These are phyloP conservation scores for Tachysurus fulvidraco DNA, from an alignment of 2,113 vertebrate species.

Conservation along the genomic window DNA sequence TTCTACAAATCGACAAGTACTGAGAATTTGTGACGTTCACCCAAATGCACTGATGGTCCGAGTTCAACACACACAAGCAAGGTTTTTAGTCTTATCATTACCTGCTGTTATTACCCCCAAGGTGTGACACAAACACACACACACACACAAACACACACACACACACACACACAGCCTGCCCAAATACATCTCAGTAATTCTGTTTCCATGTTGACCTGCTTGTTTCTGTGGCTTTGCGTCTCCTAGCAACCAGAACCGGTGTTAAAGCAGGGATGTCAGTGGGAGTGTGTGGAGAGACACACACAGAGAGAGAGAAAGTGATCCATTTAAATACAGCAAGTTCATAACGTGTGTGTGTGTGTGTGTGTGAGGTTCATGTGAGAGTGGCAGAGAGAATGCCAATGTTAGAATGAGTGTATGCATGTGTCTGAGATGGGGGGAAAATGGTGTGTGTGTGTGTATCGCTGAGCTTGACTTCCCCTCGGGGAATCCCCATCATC, in stretches of 20 bases:
- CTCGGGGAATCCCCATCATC: slow-evolving; percentile 11
- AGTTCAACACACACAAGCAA: slow-evolving; percentile 17
- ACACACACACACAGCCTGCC: slow-evolving; percentile 49
- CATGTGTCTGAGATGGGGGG: slow-evolving; percentile 15
- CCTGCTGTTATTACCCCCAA: slow-evolving; percentile 16
- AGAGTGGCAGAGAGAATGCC: slow-evolving; percentile 1
- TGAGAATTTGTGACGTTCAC: slow-evolving; percentile 8
- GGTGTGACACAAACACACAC: slow-evolving; percentile 17
- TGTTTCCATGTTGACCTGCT: slow-evolving; percentile 69
- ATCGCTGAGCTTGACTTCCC: slow-evolving; percentile 55
- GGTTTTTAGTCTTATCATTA: not conserved
- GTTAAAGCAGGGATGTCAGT: slow-evolving; percentile 74
- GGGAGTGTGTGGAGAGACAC: slow-evolving; percentile 63
- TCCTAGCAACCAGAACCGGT: slow-evolving; percentile 77
- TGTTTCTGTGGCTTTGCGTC: slow-evolving; percentile 70
- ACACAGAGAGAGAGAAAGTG: slow-evolving; percentile 49
- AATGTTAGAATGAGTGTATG: slow-evolving; percentile 29
- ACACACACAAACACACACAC: slow-evolving; percentile 39
- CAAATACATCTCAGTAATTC: slow-evolving; percentile 60
- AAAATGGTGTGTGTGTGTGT: not conserved
- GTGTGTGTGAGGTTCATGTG: slow-evolving; percentile 22
- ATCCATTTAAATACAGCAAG: slow-evolving; percentile 16
- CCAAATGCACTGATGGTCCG: slow-evolving; percentile 23
- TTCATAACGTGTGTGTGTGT: slow-evolving; percentile 60
- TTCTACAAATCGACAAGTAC: slow-evolving; percentile 14